Conservation (phyloP, 2,113 vertebrate species). For the Marmota flaviventris region DNA sequence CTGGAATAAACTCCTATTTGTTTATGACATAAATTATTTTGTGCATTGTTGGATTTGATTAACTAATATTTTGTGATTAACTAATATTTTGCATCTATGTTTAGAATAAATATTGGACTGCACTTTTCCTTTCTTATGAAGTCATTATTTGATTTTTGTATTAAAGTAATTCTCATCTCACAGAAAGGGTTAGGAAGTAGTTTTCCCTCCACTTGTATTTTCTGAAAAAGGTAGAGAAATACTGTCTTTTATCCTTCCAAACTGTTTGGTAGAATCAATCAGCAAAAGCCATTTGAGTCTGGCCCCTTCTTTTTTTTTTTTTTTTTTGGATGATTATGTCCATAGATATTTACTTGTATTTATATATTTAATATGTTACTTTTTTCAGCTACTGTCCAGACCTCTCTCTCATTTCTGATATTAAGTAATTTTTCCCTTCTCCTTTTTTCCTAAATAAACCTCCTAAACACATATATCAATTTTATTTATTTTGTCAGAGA, state of each 20-base stretch:
- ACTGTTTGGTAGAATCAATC: not conserved
- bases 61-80: not conserved
- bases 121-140: not conserved
- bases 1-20: not conserved
- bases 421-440: not conserved
- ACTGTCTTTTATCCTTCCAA: not conserved
- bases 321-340: not conserved
- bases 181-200: not conserved
- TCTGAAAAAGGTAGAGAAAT: not conserved
- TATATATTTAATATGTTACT: not conserved
- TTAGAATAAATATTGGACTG: not conserved
- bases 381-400: not conserved
- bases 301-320: not conserved
- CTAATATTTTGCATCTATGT: not conserved
- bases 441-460: not conserved
- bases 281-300: not conserved
- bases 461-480: not conserved
- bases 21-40: not conserved
- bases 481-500: not conserved
- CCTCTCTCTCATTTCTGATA: not conserved
- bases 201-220: not conserved
- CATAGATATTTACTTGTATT: not conserved
- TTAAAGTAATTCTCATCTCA: not conserved
- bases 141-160: not conserved
- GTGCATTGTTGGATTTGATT: not conserved